Conservation (phyloP, 1,140 invertebrate species). For the Cotesia vestalis region DNA sequence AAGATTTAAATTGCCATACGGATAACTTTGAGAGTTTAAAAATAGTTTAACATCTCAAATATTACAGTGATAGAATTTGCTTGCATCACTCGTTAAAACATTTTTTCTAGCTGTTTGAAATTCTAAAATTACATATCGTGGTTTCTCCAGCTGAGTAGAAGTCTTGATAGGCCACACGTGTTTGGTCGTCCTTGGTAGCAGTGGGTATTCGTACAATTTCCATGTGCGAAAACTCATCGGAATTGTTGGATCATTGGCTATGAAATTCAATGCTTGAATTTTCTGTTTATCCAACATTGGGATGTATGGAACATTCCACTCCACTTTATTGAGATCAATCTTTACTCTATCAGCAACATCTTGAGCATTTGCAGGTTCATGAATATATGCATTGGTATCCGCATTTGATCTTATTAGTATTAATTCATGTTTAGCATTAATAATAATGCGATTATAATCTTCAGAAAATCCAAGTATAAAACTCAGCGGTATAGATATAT, state of each 20-base stretch:
- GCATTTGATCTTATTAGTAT: conserved; percentile 41
- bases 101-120: too few species aligned
- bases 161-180: conserved; percentile 45
- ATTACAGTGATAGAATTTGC: conserved; percentile 10
- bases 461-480: conserved; percentile 46
- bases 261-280: conserved; percentile 25
- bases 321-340: conserved; percentile 27
- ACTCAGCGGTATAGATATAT: too few species aligned
- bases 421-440: conserved; percentile 28
- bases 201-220: conserved; percentile 44
- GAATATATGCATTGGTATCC: conserved; percentile 32
- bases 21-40: conserved; percentile 36
- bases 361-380: conserved; percentile 29
- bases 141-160: conserved; percentile 33
- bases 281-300: conserved; percentile 24
- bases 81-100: too few species aligned
- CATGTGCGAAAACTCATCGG: conserved; percentile 42
- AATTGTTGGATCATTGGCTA: conserved; percentile 42
- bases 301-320: background rate
- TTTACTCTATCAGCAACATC: conserved; percentile 15
- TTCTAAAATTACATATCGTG: conserved; percentile 26
- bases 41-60: conserved; percentile 38
- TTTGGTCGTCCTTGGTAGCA: conserved; percentile 42
- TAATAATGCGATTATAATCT: conserved; percentile 43
- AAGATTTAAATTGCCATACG: conserved; percentile 33